phyloP scores from a whole-genome alignment of 2,797 vertebrate genomes.

The Sebastes taczanowskii region DNA sequence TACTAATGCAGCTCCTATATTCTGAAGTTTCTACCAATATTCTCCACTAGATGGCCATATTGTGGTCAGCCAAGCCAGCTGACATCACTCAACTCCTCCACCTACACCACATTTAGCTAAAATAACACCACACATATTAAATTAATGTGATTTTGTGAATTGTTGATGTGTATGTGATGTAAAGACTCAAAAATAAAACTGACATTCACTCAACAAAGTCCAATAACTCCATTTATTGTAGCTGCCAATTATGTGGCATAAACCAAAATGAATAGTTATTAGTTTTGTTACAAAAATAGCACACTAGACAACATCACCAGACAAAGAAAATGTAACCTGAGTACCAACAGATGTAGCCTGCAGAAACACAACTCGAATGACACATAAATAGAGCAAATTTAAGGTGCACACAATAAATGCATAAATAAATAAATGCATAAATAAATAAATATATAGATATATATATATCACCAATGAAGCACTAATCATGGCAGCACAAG shows the following conservation, averaged over 20 bases:
- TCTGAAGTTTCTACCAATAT: background rate
- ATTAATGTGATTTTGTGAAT: background rate
- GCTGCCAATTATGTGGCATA: background rate
- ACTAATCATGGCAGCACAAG: too few species aligned
- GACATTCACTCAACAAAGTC: background rate
- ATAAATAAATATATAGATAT: too few species aligned
- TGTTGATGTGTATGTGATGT: background rate
- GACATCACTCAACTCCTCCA: background rate
- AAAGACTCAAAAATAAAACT: background rate
- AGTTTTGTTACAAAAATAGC: background rate
- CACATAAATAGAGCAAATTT: too few species aligned
- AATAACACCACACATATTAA: background rate
- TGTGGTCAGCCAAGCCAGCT: background rate
- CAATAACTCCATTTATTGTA: too few species aligned
- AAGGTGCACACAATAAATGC: too few species aligned
- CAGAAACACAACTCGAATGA: background rate
- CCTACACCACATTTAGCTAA: background rate
- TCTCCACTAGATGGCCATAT: constrained; percentile 22
- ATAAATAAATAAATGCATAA: too few species aligned
- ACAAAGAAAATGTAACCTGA: background rate
- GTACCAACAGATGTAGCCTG: background rate
- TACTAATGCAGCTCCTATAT: too few species aligned
- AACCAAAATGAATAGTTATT: background rate
- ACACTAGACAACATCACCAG: background rate
- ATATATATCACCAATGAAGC: too few species aligned